Evolutionary conservation across 1,140 invertebrate genomes (phyloP), one percentile per base, ranked within the genome.

Genomic region (Leguminivora glycinivorella): DNA sequence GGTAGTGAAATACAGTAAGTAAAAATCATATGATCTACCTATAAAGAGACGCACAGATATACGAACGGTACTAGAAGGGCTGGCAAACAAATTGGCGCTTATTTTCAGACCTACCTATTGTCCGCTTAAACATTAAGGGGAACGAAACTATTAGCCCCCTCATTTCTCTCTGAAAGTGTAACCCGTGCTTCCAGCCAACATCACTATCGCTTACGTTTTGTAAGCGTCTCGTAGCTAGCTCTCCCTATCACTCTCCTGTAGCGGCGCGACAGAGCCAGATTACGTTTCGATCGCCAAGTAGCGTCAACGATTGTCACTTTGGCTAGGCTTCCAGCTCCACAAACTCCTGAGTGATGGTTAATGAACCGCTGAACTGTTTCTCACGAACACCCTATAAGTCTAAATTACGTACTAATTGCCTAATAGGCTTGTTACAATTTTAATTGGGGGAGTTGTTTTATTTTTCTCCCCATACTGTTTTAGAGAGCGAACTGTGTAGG

Each of bases 131-230:
- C 26, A 63, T 63, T 63, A 29, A 63, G 25, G 58, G 26, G 58
- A 29, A 22, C 26, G 58, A 63, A 63, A 60, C 56, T 60, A 60
- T 63, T 63, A 63, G 58, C 4, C 25, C 56, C 58, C 58, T 63
- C 58, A 34, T 63, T 63, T 63, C 58, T 63, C 58, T 22, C 4
- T 4, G 26, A 31, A 29, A n/a, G 56, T 26, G 56, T 60, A 60
- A 34, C 58, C 26, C 58, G 26, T 17, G 58, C 25, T n/a, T 26
- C 4, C 26, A 29, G 12, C 34, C n/a, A n/a, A n/a, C n/a, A n/a
- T n/a, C n/a, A n/a, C n/a, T n/a, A n/a, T n/a, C n/a, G n/a, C n/a
- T n/a, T n/a, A n/a, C n/a, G n/a, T n/a, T n/a, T n/a, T n/a, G n/a
- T n/a, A n/a, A n/a, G n/a, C n/a, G n/a, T n/a, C n/a, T n/a, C n/a